Percentiles rank a stretch among this genome's conserved stretches.
Conservation (phyloP, 1,140 invertebrate genomes). For the Acromyrmex charruanus region DNA sequence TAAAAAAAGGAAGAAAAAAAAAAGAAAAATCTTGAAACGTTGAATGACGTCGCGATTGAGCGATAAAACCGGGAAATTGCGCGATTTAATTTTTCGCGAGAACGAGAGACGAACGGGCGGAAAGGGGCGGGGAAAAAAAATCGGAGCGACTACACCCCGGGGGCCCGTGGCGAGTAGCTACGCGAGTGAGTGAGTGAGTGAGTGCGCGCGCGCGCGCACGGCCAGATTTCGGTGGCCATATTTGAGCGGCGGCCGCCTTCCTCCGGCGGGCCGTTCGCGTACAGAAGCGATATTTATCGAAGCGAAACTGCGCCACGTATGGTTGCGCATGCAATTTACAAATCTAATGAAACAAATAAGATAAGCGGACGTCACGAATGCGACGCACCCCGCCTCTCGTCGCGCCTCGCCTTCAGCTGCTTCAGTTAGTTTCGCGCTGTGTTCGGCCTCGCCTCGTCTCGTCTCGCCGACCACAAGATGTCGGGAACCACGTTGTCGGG, state of each 20-base stretch:
- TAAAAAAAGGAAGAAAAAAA: too few species aligned
- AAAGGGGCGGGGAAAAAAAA: too few species aligned
- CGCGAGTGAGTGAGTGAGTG: neutral
- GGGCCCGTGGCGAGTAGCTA: neutral
- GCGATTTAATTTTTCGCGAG: neutral
- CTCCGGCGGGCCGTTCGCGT: neutral
- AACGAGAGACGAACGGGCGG: neutral
- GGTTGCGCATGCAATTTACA: conserved; percentile 35
- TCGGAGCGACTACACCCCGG: neutral
- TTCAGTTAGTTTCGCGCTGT: neutral
- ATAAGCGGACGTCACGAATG: neutral
- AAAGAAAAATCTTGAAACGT: neutral
- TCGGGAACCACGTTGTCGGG: neutral
- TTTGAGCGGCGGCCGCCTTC: conserved; percentile 42
- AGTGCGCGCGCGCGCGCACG: too few species aligned
- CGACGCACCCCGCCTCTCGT: neutral
- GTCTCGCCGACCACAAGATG: neutral
- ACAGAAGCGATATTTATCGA: conserved; percentile 18
- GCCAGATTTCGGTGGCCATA: conserved; percentile 62
- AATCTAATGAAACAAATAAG: conserved; percentile 50
- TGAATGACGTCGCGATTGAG: neutral
- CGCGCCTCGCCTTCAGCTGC: neutral
- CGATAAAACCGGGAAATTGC: neutral
- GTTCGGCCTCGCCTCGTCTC: neutral
- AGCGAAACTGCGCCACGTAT: conserved; percentile 7